A percentile compares a stretch with the other conserved stretches of the same genome.
phyloP scores from a whole-genome alignment of 37 sponge, comb jelly and placozoan genomes.

The Ephydatia muelleri region DNA sequence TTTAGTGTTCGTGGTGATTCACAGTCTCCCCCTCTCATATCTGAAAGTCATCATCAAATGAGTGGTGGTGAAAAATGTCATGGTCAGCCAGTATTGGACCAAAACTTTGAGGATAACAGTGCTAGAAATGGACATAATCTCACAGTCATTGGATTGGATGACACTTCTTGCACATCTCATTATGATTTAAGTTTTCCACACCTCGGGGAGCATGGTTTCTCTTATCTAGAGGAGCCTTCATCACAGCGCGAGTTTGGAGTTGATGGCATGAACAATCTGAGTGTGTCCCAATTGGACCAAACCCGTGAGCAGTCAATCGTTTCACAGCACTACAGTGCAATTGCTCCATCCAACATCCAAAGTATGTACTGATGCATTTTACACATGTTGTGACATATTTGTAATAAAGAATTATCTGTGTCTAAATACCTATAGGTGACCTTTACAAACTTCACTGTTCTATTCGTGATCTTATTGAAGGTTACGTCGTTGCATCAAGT shows the following conservation, averaged over 20 bases:
- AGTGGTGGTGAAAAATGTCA: neutral
- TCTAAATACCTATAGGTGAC: neutral
- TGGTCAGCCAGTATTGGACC: neutral
- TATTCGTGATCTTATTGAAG: conserved; percentile 23
- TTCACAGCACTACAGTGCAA: neutral
- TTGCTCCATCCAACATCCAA: neutral
- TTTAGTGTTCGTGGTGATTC: neutral
- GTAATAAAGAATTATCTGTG: neutral
- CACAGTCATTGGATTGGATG: neutral
- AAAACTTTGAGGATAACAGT: neutral
- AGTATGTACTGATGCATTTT: neutral
- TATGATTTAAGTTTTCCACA: neutral
- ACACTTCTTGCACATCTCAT: neutral
- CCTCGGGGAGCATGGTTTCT: too few species aligned
- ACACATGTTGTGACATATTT: neutral
- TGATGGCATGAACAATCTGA: neutral
- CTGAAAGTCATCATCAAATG: neutral
- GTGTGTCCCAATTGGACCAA: neutral
- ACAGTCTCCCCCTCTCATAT: neutral
- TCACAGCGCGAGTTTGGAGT: too few species aligned
- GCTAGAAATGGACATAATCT: neutral
- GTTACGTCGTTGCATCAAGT: conserved; percentile 9
- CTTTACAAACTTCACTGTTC: conserved; percentile 24
- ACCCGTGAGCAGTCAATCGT: neutral
- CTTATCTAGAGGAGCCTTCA: too few species aligned